Evolutionary conservation across 2,888 invertebrate species (phyloP).

Genomic region (Timema podura): DNA sequence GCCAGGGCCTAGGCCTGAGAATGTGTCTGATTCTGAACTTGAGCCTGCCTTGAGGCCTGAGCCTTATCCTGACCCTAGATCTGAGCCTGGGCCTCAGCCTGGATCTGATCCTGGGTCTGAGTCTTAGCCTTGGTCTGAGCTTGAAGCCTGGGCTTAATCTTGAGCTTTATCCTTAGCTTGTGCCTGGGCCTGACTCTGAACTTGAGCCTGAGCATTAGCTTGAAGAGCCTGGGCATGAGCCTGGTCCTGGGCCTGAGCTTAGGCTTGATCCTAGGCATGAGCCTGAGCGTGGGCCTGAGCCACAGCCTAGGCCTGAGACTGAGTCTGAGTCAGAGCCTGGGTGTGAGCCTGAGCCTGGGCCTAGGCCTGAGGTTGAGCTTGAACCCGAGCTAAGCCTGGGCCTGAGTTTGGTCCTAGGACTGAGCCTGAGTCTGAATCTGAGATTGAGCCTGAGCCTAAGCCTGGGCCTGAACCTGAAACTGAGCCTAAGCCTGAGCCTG

Average conservation of each 20-base stretch:
- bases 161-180: slow-evolving; percentile 5
- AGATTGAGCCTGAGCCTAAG: neutral
- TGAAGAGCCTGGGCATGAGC: neutral
- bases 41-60: neutral
- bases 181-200: neutral
- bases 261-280: neutral
- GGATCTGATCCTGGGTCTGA: neutral
- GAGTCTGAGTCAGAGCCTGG: no score
- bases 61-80: slow-evolving; percentile 6
- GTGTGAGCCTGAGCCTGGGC: no score
- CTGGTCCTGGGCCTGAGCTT: neutral
- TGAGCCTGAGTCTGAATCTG: slow-evolving; percentile 7
- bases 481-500: slow-evolving; percentile 10
- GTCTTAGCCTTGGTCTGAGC: slow-evolving; percentile 10
- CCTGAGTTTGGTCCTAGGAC: neutral
- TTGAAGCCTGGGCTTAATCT: slow-evolving; percentile 12
- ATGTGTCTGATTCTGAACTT: slow-evolving; percentile 3
- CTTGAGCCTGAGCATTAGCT: neutral
- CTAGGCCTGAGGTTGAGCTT: neutral
- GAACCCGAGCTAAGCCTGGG: neutral
- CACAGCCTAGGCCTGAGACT: no score
- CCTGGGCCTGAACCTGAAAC: neutral
- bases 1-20: slow-evolving; percentile 7
- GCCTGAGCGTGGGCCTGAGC: no score
- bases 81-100: slow-evolving; percentile 5